A percentile compares a stretch with the other conserved stretches of the same genome.
Evolutionary conservation across 37 sponge, comb jelly and placozoan genomes (phyloP).

Genomic region (Halichondria panicea): DNA sequence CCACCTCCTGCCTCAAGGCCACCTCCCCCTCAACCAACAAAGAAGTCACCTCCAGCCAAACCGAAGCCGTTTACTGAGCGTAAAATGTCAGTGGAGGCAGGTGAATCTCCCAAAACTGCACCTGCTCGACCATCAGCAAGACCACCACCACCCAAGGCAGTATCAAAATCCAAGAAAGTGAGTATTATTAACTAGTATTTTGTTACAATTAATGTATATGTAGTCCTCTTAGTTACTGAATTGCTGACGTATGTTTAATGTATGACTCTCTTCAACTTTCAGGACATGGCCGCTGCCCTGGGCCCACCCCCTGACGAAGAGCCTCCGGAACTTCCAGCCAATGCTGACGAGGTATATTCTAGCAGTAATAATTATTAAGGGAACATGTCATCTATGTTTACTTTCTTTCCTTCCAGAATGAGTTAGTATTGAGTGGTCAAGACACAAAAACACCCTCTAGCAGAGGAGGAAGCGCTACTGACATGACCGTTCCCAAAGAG

Average conservation of each 20-base stretch:
- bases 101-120: neutral
- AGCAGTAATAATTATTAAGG: too few relatives aligned
- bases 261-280: neutral
- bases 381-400: too few relatives aligned
- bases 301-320: slow-evolving; percentile 44
- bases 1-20: neutral
- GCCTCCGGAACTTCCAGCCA: slow-evolving; percentile 21
- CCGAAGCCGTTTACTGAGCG: neutral
- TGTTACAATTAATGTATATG: neutral
- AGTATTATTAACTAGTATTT: neutral
- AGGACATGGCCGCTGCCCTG: slow-evolving; percentile 7
- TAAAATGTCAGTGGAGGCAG: neutral
- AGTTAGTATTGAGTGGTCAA: neutral
- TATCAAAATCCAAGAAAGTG: neutral
- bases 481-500: neutral
- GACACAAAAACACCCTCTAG: neutral
- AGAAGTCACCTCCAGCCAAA: neutral
- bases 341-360: too few relatives aligned
- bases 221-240: neutral
- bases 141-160: slow-evolving; percentile 6
- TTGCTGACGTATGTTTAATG: neutral
- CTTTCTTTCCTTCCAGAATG: too few relatives aligned
- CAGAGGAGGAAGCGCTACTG: neutral
- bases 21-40: slow-evolving; percentile 4
- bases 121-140: neutral